Percentiles rank a stretch among this genome's conserved stretches.
Conservation (phyloP, 2,888 invertebrate genomes). For the Lysandra bellargus region DNA sequence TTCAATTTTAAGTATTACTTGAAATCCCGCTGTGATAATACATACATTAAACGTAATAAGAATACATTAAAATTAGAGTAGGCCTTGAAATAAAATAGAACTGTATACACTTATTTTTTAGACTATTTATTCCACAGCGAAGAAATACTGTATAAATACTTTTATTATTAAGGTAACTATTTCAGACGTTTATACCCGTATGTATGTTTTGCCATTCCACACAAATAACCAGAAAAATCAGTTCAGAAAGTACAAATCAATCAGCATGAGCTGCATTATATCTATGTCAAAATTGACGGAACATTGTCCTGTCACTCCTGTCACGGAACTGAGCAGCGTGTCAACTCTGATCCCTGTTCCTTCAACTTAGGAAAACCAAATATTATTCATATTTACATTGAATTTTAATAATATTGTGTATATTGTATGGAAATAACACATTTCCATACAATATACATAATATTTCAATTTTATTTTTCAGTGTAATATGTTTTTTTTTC, state of each 20-base stretch:
- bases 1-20: neutral
- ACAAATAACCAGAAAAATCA: too few relatives aligned
- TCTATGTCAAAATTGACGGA: slow-evolving; percentile 3
- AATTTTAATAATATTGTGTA: too few relatives aligned
- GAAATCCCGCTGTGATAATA: neutral
- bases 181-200: neutral
- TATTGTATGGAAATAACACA: too few relatives aligned
- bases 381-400: neutral
- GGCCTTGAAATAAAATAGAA: neutral
- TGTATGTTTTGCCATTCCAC: too few relatives aligned
- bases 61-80: neutral
- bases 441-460: too few relatives aligned
- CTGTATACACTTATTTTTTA: neutral
- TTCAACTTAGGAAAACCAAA: neutral
- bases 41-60: neutral
- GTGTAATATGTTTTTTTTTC: too few relatives aligned
- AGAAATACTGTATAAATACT: neutral
- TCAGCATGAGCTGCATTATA: neutral
- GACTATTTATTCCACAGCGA: neutral
- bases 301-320: slow-evolving; percentile 5
- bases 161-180: neutral
- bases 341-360: neutral
- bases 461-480: too few relatives aligned
- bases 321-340: neutral
- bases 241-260: too few relatives aligned